Conservation (phyloP, 2,797 vertebrate species). For the Poecile montanus region DNA sequence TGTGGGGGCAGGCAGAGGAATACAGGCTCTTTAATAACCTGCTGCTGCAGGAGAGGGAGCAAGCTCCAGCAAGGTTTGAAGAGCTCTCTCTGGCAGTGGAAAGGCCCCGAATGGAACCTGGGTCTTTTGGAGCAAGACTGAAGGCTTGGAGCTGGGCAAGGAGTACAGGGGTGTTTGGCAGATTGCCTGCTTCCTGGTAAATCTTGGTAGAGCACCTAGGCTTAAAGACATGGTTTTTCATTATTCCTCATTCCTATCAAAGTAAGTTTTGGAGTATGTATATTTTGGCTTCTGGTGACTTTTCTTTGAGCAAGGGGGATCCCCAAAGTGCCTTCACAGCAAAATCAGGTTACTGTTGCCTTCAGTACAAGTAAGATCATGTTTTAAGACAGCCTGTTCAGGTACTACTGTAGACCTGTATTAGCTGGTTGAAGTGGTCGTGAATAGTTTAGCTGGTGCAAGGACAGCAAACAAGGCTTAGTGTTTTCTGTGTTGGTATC, state of each 20-base stretch:
- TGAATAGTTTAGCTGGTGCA: background rate
- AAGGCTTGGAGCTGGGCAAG: background rate
- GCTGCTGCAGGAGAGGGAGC: background rate
- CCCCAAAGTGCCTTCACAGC: background rate
- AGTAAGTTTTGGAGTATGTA: background rate
- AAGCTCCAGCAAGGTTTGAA: background rate
- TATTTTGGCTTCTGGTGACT: background rate
- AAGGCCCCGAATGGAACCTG: constrained; percentile 6
- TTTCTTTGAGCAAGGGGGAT: background rate
- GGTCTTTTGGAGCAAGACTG: background rate
- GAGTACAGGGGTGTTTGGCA: background rate
- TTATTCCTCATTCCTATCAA: background rate
- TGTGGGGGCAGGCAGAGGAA: constrained; percentile 16
- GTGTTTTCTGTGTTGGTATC: background rate
- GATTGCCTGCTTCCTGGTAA: background rate
- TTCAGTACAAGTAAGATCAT: background rate
- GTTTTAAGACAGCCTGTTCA: background rate
- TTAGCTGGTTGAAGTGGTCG: background rate
- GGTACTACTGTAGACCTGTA: background rate
- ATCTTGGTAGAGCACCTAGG: background rate
- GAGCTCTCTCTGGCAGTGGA: background rate
- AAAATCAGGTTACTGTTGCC: background rate
- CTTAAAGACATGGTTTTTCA: background rate
- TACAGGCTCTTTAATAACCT: constrained; percentile 49
- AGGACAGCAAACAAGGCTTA: background rate